These are phyloP conservation scores for Peromyscus californicus DNA, from an alignment of 2,113 vertebrate species.

Conservation along the genomic window DNA sequence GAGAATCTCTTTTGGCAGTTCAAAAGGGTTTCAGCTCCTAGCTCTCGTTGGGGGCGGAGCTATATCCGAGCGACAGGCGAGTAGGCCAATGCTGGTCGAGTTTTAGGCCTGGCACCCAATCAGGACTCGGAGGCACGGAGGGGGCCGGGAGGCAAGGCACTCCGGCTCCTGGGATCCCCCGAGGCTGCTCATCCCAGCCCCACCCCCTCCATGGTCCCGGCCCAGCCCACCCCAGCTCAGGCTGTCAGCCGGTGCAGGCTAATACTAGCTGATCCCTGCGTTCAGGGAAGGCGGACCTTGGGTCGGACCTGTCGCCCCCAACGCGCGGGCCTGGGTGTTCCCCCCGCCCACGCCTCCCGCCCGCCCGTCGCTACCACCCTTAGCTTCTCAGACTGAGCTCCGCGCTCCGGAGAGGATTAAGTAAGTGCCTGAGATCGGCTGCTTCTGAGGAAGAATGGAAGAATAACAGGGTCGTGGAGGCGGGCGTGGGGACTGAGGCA, in stretches of 20 bases:
- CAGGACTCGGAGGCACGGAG: not conserved
- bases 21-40: not conserved
- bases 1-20: rapidly evolving
- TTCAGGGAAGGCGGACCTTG: not conserved
- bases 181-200: conserved; percentile 37
- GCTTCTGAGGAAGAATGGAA: conserved; percentile 57
- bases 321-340: not conserved
- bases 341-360: conserved; percentile 6
- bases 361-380: conserved; percentile 5
- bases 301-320: not conserved
- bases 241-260: not conserved
- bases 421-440: conserved; percentile 79
- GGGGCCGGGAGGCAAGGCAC: not conserved
- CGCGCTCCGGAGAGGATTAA: conserved; percentile 71
- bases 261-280: not conserved
- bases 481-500: conserved; percentile 45
- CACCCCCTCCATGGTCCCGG: conserved; percentile 39
- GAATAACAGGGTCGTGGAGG: conserved; percentile 51
- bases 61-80: conserved; percentile 46
- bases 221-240: not conserved
- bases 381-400: conserved; percentile 65
- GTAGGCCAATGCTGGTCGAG: conserved; percentile 33
- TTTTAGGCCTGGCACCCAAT: conserved; percentile 62
- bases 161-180: not conserved
- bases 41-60: conserved; percentile 11